phyloP scores from a whole-genome alignment of 2,888 invertebrate species.

The Diarsia dahlii region DNA sequence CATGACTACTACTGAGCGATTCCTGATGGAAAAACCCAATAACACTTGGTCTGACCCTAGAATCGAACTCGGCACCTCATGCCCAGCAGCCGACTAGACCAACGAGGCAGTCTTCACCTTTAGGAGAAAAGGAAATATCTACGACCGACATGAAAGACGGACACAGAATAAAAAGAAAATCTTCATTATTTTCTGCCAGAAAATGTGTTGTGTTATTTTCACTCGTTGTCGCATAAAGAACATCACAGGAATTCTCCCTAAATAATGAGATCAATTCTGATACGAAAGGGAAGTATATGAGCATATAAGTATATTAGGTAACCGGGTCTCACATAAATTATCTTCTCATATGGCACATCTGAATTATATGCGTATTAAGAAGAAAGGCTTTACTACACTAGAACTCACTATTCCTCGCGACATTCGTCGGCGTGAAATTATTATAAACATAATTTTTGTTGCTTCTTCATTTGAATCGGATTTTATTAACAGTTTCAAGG shows the following conservation, averaged over 20 bases:
- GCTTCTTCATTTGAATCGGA: too few species aligned
- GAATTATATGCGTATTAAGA: conserved; percentile 30
- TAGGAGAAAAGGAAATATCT: background rate
- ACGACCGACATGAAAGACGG: background rate
- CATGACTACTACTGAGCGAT: too few species aligned
- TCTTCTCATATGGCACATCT: conserved; percentile 7
- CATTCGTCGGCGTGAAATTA: too few species aligned
- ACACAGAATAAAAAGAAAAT: background rate
- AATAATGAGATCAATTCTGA: conserved; percentile 49
- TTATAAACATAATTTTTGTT: too few species aligned
- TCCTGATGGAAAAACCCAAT: too few species aligned
- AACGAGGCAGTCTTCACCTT: background rate
- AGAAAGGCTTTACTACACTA: background rate
- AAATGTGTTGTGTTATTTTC: conserved; percentile 46
- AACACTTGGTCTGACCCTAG: too few species aligned
- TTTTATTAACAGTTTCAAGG: too few species aligned
- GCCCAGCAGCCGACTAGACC: too few species aligned
- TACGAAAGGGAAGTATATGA: conserved; percentile 30
- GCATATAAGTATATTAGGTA: conserved; percentile 15
- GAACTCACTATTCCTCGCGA: too few species aligned
- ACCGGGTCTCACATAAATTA: conserved; percentile 32
- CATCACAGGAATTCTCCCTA: conserved; percentile 25
- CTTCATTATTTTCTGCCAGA: background rate
- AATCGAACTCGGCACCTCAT: too few species aligned
- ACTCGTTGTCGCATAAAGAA: conserved; percentile 6